Evolutionary conservation across 2,888 invertebrate species (phyloP).

Genomic region (Zaprionus bogoriensis): DNA sequence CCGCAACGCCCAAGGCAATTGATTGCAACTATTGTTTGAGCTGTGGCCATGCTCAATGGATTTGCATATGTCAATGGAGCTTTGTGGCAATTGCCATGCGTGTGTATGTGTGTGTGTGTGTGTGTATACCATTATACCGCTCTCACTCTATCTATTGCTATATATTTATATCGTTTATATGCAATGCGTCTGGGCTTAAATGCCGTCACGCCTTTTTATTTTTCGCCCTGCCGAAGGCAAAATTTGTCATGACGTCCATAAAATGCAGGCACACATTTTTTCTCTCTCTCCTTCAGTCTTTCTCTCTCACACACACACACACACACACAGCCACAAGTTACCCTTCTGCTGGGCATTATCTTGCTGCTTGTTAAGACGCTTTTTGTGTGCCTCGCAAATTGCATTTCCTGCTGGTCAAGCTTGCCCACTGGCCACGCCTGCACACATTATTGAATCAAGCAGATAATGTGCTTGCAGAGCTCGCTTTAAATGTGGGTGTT

Average conservation of each 20-base stretch:
- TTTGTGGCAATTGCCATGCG: no score
- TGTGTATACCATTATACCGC: background rate
- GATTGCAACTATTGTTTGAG: slow-evolving; percentile 56
- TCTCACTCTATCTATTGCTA: background rate
- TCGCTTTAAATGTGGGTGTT: slow-evolving; percentile 25
- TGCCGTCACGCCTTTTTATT: slow-evolving; percentile 67
- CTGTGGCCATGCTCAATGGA: no score
- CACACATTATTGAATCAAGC: slow-evolving; percentile 71
- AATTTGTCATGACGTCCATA: slow-evolving; percentile 69
- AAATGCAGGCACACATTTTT: slow-evolving; percentile 64
- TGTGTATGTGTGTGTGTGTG: background rate
- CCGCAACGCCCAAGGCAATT: slow-evolving; percentile 11
- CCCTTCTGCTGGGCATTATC: slow-evolving; percentile 42
- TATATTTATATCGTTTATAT: background rate
- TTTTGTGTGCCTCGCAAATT: slow-evolving; percentile 75
- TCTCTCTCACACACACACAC: background rate
- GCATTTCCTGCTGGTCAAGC: slow-evolving; percentile 76
- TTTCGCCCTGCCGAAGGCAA: slow-evolving; percentile 45
- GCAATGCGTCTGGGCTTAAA: slow-evolving; percentile 24
- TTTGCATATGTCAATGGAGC: background rate
- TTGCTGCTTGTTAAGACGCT: slow-evolving; percentile 67
- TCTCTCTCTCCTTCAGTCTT: background rate
- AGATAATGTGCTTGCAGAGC: slow-evolving; percentile 36
- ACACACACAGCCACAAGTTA: background rate
- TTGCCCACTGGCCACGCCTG: slow-evolving; percentile 4